These are phyloP conservation scores for Columbina picui DNA, from an alignment of 2,113 vertebrate species.

Conservation along the genomic window DNA sequence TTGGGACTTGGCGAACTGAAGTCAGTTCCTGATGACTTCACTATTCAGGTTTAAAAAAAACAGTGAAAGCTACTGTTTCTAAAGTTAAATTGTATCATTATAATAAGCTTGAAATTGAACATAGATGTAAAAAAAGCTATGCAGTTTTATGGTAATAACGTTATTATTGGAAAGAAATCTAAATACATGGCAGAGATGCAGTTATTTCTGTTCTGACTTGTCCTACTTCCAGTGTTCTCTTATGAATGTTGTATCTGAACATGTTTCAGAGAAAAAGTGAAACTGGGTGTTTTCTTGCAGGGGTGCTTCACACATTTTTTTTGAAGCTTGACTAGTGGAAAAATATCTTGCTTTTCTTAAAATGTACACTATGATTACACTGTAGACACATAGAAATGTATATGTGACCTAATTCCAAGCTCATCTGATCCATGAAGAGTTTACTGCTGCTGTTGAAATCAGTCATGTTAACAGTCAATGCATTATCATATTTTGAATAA, in stretches of 20 bases:
- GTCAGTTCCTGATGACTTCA: neutral
- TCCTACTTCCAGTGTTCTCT: constrained; percentile 51
- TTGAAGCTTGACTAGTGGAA: constrained; percentile 20
- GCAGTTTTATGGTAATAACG: constrained; percentile 22
- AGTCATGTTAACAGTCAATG: neutral
- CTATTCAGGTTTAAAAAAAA: neutral
- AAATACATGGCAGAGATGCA: constrained; percentile 24
- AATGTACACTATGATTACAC: neutral
- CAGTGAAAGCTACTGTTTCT: neutral
- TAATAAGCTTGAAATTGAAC: neutral
- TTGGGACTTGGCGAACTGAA: neutral
- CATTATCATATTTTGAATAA: neutral
- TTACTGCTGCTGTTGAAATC: neutral
- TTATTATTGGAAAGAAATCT: constrained; percentile 53
- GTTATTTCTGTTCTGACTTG: constrained; percentile 55
- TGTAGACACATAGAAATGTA: neutral
- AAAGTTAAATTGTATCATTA: neutral
- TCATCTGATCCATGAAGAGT: neutral
- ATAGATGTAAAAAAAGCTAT: neutral
- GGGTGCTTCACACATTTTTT: neutral
- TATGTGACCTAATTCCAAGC: neutral
- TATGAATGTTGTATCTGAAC: constrained; percentile 30
- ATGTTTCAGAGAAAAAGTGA: constrained; percentile 22
- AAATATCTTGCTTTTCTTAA: neutral
- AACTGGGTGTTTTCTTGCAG: constrained; percentile 17